Evolutionary conservation across 2,113 vertebrate species (phyloP).

Genomic region (Elgaria multicarinata): DNA sequence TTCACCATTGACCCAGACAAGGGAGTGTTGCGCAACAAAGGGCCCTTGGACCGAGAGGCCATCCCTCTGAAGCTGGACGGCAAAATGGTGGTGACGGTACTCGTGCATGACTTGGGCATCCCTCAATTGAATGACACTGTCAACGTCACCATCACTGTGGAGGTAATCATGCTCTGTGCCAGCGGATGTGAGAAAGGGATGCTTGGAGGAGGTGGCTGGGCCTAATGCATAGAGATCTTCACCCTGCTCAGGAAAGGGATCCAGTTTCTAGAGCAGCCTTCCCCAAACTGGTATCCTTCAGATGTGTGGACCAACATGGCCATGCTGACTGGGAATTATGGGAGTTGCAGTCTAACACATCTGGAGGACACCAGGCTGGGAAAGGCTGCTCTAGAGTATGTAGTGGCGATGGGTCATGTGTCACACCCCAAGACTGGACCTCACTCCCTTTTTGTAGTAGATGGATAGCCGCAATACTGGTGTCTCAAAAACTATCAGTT

Average conservation of each 20-base stretch:
- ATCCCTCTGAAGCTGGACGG: conserved; percentile 75
- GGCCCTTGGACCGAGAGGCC: conserved; percentile 83
- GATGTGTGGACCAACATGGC: too few species aligned
- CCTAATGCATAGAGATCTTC: not conserved
- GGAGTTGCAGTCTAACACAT: too few species aligned
- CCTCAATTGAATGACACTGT: conserved; percentile 62
- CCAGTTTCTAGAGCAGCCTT: not conserved
- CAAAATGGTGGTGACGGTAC: conserved; percentile 78
- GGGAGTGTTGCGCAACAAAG: conserved; percentile 76
- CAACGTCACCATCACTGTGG: conserved; percentile 81
- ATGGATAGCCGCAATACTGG: not conserved
- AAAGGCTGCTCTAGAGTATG: too few species aligned
- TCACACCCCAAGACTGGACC: not conserved
- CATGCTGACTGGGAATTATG: too few species aligned
- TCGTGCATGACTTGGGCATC: conserved; percentile 81
- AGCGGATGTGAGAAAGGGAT: not conserved
- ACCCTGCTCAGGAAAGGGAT: not conserved
- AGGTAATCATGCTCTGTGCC: conserved; percentile 74
- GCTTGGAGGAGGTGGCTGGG: not conserved
- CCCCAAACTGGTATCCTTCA: too few species aligned
- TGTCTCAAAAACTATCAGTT: not conserved
- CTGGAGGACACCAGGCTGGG: too few species aligned
- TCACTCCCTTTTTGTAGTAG: not conserved
- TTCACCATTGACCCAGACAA: conserved; percentile 81
- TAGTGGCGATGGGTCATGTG: not conserved